Conservation (phyloP, 2,113 vertebrate genomes). For the Sialia sialis region DNA sequence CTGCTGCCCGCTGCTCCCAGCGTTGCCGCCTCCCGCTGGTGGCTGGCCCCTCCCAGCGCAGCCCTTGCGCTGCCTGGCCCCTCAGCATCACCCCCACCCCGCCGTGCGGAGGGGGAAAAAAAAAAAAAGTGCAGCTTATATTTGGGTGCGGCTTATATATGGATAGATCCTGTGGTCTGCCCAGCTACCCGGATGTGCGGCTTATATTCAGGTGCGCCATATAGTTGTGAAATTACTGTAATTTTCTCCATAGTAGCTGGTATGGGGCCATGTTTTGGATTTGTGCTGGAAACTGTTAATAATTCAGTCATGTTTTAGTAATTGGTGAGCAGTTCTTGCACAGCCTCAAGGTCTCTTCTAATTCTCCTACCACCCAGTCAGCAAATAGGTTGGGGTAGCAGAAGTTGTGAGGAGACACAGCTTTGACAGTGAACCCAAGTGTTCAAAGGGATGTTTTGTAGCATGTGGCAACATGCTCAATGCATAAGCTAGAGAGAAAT, state of each 20-base stretch:
- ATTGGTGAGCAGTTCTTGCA: background rate
- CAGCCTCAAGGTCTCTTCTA: background rate
- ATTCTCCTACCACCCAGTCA: background rate
- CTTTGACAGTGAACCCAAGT: background rate
- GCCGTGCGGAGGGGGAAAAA: no score
- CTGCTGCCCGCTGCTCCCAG: no score
- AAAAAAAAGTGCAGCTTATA: no score
- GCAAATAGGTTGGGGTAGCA: background rate
- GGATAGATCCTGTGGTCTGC: no score
- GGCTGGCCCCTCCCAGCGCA: no score
- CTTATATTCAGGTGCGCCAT: no score
- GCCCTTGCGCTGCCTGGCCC: no score
- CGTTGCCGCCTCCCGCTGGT: no score
- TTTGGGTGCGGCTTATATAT: no score
- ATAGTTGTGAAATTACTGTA: no score
- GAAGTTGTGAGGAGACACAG: background rate
- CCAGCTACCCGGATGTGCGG: no score
- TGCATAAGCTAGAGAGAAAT: background rate
- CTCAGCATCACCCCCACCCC: no score
- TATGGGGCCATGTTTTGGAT: background rate
- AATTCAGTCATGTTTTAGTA: background rate
- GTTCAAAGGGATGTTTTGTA: background rate
- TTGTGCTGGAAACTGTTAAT: background rate
- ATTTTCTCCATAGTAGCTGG: background rate
- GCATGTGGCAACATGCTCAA: background rate